These are phyloP conservation scores for Halichoerus grypus DNA, from an alignment of 2,113 vertebrate species.

Conservation along the genomic window DNA sequence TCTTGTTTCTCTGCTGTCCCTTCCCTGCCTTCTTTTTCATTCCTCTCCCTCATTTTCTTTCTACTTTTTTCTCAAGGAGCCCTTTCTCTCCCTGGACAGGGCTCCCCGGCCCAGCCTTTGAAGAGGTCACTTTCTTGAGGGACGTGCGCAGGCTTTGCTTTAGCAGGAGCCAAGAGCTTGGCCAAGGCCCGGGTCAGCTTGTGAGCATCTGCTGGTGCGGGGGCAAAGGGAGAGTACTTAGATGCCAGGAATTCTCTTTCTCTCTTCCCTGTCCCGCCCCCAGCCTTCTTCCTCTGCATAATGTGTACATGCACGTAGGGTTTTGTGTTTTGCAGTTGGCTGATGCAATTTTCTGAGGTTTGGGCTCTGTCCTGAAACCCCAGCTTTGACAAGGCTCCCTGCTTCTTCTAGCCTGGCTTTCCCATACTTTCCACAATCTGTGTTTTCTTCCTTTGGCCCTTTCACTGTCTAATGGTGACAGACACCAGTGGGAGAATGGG, in stretches of 20 bases:
- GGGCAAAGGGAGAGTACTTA: neutral
- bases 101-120: neutral
- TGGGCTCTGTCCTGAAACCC: neutral
- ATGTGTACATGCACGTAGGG: neutral
- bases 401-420: neutral
- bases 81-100: neutral
- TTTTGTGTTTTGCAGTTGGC: neutral
- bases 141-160: conserved; percentile 37
- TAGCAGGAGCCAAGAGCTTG: neutral
- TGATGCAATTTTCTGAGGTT: neutral
- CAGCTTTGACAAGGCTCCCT: neutral
- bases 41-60: neutral
- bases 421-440: neutral
- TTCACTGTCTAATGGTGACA: neutral
- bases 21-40: neutral
- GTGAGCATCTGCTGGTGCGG: neutral
- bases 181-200: neutral
- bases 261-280: neutral
- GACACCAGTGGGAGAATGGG: neutral
- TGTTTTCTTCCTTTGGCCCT: neutral
- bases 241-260: neutral
- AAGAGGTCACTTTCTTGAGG: neutral
- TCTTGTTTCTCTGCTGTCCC: neutral
- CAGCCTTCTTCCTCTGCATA: neutral
- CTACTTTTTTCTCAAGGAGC: neutral